Conservation (phyloP, 2,888 invertebrate species). For the Sussaba pulchella region DNA sequence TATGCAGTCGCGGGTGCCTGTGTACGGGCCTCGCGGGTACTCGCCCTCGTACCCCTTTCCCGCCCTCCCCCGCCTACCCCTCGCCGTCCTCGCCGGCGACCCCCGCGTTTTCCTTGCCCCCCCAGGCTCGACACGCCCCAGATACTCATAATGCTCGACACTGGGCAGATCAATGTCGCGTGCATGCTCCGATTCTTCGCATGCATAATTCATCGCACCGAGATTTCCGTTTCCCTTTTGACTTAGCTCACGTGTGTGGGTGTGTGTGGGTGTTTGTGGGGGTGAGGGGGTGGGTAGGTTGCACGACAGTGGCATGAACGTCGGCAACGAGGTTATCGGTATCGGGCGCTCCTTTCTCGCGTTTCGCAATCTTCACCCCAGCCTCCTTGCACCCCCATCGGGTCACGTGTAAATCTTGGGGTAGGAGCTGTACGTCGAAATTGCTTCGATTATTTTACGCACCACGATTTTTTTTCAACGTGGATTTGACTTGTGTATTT, state of each 20-base stretch:
- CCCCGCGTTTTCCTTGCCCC: conserved; percentile 25
- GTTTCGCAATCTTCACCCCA: conserved; percentile 7
- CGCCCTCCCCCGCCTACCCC: too few relatives aligned
- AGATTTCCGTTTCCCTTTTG: conserved; percentile 70
- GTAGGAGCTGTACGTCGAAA: not conserved
- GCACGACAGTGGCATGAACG: not conserved
- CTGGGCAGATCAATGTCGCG: conserved; percentile 74
- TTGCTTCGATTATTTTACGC: conserved; percentile 13
- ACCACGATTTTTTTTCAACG: too few relatives aligned
- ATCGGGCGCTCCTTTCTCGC: not conserved
- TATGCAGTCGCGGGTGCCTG: conserved; percentile 61
- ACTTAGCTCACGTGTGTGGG: conserved; percentile 32
- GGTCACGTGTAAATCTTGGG: not conserved
- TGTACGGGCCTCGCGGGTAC: conserved; percentile 44
- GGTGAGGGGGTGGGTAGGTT: conserved; percentile 6
- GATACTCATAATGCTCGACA: conserved; percentile 73
- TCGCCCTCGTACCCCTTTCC: conserved; percentile 22
- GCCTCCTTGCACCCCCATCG: not conserved
- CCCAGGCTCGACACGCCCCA: conserved; percentile 60
- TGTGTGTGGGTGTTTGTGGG: conserved; percentile 40
- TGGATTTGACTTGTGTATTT: not conserved
- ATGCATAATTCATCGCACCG: conserved; percentile 75
- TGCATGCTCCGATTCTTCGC: conserved; percentile 71
- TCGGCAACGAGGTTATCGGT: not conserved
- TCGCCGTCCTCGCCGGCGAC: too few relatives aligned